Base-by-base conservation (phyloP, 2,113 vertebrate genomes). In the Chinchilla lanigera region DNA sequence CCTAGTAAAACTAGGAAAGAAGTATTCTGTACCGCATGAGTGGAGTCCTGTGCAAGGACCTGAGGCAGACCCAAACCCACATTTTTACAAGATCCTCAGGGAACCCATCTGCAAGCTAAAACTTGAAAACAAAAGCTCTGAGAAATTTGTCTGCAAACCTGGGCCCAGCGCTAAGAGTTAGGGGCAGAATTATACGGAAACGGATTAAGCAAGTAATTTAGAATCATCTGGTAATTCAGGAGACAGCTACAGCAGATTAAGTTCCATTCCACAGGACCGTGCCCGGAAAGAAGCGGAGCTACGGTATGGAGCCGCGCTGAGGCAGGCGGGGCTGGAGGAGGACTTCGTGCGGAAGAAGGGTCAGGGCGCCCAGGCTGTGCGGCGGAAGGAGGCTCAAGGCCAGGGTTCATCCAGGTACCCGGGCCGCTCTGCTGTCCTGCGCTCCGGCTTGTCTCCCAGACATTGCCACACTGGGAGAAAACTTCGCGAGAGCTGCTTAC, bases 331-430 rank as follows among this genome's bases (percentile, higher is more conserved):
- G 5, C 95, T 99, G 83, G 98, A 99, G 0, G 99, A 99, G 98
- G 98, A 98, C 60, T 99, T 99, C 98, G 98, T 99, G 91, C 98
- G 94, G 95, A 98, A 97, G 95, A 99, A 99, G 91, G 99, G 99
- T 91, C 96, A 97, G 93, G 96, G 90, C 47, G 58, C 67, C 77
- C 58, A 24, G 71, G 95, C 85, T 54, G 38, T 96, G 52, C 89
- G 97, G 1, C 38, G 80, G 61, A 97, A 97, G 77, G 96, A 96
- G 90, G 67, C 95, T 5, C 71, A 52, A 89, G 84, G 24, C 44
- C 50, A 9, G 96, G 94, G 47, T 50, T 50, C 47, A 50, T 50
- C 81, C 94, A 98, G 98, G 98, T 98, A 98, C 44, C 14, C 44
- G n/a, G 84, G 87, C 73, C 20, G 47, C 67, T 30, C 20, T n/a